A percentile compares a stretch with the other conserved stretches of the same genome.
These are phyloP conservation scores for Stictocephala bisonia DNA, from an alignment of 2,888 invertebrate species.

Conservation along the genomic window DNA sequence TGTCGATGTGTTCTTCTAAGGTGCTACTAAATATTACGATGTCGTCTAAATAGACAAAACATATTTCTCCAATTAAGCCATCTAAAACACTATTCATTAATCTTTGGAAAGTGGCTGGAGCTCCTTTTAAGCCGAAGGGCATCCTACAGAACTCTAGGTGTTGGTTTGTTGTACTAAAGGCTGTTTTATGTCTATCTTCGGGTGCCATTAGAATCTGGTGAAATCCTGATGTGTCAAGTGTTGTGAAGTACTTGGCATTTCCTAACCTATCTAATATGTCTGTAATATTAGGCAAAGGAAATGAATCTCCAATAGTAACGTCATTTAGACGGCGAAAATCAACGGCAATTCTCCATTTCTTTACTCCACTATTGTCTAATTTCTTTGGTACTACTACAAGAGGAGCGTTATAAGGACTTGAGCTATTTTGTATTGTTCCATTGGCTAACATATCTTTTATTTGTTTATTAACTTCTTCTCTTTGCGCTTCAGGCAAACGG, in stretches of 20 bases:
- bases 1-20: conserved; percentile 15
- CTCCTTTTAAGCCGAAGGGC: conserved; percentile 61
- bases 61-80: conserved; percentile 52
- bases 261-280: conserved; percentile 31
- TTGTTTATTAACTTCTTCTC: conserved; percentile 12
- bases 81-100: conserved; percentile 59
- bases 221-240: conserved; percentile 27
- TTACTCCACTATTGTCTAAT: not conserved
- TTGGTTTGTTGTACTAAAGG: conserved; percentile 60
- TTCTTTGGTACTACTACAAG: conserved; percentile 23
- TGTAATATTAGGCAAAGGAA: conserved; percentile 18
- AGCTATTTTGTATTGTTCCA: not conserved
- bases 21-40: not conserved
- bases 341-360: conserved; percentile 13
- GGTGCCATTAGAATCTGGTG: conserved; percentile 60
- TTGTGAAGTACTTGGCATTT: conserved; percentile 9
- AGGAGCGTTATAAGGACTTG: conserved; percentile 8
- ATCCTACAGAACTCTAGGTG: conserved; percentile 59
- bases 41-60: conserved; percentile 40
- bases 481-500: not conserved
- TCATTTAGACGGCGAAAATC: conserved; percentile 29
- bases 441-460: not conserved
- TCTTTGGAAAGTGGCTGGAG: conserved; percentile 60
- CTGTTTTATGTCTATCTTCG: conserved; percentile 60
- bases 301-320: conserved; percentile 17